Evolutionary conservation across 2,888 invertebrate genomes (phyloP), one percentile per base, ranked within the genome.

Genomic region (Conchocele bisecta): DNA sequence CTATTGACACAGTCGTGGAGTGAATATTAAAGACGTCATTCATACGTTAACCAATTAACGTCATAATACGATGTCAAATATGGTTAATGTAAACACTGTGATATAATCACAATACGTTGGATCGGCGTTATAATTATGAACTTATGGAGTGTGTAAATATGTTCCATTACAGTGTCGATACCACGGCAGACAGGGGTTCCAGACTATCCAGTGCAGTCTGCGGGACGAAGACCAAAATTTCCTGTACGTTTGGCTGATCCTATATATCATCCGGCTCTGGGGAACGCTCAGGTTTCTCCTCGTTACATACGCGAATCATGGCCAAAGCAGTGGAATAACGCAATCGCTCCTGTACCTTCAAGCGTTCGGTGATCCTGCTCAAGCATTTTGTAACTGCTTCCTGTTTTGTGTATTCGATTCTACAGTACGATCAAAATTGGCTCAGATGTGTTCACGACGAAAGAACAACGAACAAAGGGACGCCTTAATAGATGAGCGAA

Each of bases 151-250:
- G n/a, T n/a, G n/a, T 46, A 17, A n/a, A 9, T 20, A 9, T 46
- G 9, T 46, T 17, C 15, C 11, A 5, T 46, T 46, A 5, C 46
- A 46, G 46, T 46, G 9, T 22, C 24, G 4, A 6, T 28, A 20
- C 7, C 24, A 46, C 15, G 28, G 17, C 24, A 6, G 17, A 17
- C 9, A 20, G 15, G 28, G 11, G 28, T 46, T 46, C 22, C 46
- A 46, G 13, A 15, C 17, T 15, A 46, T 46, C 24, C 22, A 20
- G 11, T 11, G 24, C 24, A 22, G 46, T 15, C 22, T 46, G 9
- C 46, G 46, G 15, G 46, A 46, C 17, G 46, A 46, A 20, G 46
- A 46, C 22, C 24, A 46, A 28, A 46, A 46, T 17, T 46, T 46
- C 15, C 17, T 46, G 46, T 46, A 46, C 15, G 46, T 46, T 13